These are phyloP conservation scores for Halcyon malimbica DNA, from an alignment of 2,113 vertebrate genomes.

Conservation along the genomic window DNA sequence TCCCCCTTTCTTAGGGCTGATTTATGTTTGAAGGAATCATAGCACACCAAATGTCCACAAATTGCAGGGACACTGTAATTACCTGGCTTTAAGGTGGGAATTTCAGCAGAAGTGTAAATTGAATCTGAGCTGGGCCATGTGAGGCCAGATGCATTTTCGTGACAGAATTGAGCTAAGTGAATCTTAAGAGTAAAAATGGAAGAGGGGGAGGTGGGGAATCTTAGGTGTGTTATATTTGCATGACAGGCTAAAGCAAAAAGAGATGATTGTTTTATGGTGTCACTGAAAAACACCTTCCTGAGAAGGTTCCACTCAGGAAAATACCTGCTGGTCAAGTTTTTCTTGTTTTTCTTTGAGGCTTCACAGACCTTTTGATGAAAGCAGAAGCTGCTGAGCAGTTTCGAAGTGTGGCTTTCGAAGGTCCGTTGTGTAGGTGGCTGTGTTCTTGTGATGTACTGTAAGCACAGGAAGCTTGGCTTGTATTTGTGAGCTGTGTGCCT, in stretches of 20 bases:
- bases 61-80: not conserved
- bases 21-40: not conserved
- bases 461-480: rapidly evolving
- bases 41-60: not conserved
- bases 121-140: not conserved
- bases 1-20: not conserved
- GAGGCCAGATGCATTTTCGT: not conserved
- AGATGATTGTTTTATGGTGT: not conserved
- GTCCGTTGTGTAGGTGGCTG: too few species aligned
- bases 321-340: not conserved
- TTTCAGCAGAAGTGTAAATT: not conserved
- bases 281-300: not conserved
- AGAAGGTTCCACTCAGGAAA: not conserved
- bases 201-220: too few species aligned
- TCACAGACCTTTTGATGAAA: not conserved
- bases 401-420: not conserved
- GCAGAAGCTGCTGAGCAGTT: not conserved
- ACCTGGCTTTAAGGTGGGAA: not conserved
- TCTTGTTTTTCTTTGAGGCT: not conserved
- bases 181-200: not conserved
- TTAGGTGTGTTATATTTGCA: not conserved
- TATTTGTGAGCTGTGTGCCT: rapidly evolving
- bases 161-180: not conserved
- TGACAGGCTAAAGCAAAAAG: not conserved
- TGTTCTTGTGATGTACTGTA: too few species aligned